Base-by-base conservation (phyloP, 2,113 vertebrate genomes). In the Albula glossodonta region DNA sequence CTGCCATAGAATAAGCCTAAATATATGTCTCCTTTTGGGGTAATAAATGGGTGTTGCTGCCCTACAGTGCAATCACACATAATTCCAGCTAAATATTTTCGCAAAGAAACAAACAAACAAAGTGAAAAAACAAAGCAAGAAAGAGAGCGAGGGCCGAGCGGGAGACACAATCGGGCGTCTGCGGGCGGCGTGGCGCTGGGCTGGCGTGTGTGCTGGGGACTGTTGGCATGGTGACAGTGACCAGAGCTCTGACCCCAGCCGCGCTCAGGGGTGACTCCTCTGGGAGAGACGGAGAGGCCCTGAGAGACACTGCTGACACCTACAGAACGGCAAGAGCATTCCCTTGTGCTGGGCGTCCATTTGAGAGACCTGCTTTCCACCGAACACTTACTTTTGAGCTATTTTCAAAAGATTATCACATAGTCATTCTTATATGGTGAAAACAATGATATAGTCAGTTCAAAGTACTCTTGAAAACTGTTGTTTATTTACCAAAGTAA, bases 21-120 rank as follows among this genome's bases (percentile, higher is more conserved):
- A 95, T 96, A 95, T 92, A 95, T 94, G 94, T 93, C 94, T 94
- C 89, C 60, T 90, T 92, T 93, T 83, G 89, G 93, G 88, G 91
- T 96, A 96, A 96, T 96, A 88, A 93, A 93, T 95, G 95, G 95
- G 95, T 96, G 95, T 95, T 86, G 94, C 94, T 96, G 89, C 93
- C 94, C 94, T 92, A 90, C 92, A 90, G 92, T 95, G 93, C 94
- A 95, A 94, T 95, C 94, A 93, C 88, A 88, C 93, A 82, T 88
- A 90, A 95, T 92, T 93, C 93, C 94, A 92, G 91, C 60, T 87
- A 94, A 95, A 96, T 94, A 94, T 94, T 94, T 93, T 91, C 92
- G 93, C 93, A 90, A 93, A 88, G 92, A 91, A 91, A 93, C 93
- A 94, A 94, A 96, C 94, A 95, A 95, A 96, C 94, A 94, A 95